These are phyloP conservation scores for Catocala sponsa DNA, from an alignment of 2,888 invertebrate genomes.

Conservation along the genomic window DNA sequence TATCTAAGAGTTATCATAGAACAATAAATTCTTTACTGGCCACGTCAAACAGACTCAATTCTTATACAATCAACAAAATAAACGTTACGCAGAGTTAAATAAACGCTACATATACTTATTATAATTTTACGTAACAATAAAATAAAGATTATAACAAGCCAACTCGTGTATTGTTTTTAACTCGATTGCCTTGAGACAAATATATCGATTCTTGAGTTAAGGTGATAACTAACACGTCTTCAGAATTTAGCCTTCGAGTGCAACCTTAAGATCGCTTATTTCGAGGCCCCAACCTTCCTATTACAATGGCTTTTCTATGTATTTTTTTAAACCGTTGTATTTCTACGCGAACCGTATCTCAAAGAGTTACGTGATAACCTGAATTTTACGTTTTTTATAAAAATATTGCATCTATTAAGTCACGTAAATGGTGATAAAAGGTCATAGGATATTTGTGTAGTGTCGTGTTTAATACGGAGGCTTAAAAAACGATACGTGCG, in stretches of 20 bases:
- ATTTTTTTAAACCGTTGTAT: conserved; percentile 41
- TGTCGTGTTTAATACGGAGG: conserved; percentile 29
- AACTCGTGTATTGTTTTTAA: too few relatives aligned
- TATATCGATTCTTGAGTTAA: too few relatives aligned
- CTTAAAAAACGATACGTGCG: conserved; percentile 50
- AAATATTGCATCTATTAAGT: conserved; percentile 38
- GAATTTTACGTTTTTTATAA: conserved; percentile 42
- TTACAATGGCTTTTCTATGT: conserved; percentile 41
- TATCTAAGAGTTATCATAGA: too few relatives aligned
- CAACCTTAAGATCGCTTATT: conserved; percentile 19
- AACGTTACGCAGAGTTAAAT: too few relatives aligned
- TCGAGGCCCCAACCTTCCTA: conserved; percentile 33
- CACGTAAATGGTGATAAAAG: conserved; percentile 45
- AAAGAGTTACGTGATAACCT: conserved; percentile 58
- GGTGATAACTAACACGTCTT: not conserved
- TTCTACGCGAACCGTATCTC: conserved; percentile 54
- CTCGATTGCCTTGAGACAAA: too few relatives aligned
- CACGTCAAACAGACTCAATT: too few relatives aligned
- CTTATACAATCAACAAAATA: too few relatives aligned
- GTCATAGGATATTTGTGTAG: conserved; percentile 22
- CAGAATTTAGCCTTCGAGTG: not conserved
- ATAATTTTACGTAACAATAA: too few relatives aligned
- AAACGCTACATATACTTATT: too few relatives aligned
- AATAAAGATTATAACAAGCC: too few relatives aligned
- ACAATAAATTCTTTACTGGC: too few relatives aligned